These are phyloP conservation scores for Polydrusus pterygomalis DNA, from an alignment of 2,888 invertebrate species.

Conservation along the genomic window DNA sequence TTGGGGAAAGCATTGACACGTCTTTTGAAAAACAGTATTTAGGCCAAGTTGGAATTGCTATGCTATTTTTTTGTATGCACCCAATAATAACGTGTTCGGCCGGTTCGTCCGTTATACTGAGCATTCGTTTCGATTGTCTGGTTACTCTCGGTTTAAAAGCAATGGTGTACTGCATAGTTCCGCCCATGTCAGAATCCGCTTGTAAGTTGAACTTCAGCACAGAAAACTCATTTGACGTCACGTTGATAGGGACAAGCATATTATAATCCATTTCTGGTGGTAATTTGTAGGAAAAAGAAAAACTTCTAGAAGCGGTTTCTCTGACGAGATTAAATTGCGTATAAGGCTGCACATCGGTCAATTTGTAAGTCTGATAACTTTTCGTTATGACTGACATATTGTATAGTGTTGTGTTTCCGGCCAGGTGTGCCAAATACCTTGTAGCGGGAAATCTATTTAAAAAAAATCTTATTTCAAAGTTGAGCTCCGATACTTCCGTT, in stretches of 20 bases:
- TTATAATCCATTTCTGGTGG: conserved; percentile 76
- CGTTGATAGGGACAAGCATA: conserved; percentile 79
- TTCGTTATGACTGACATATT: conserved; percentile 49
- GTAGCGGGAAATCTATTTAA: conserved; percentile 35
- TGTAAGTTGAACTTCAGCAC: conserved; percentile 82
- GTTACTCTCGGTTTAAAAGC: conserved; percentile 79
- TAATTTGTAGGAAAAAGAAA: conserved; percentile 84
- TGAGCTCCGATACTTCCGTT: conserved; percentile 33
- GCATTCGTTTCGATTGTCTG: conserved; percentile 55
- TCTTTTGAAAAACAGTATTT: conserved; percentile 75
- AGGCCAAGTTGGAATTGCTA: conserved; percentile 78
- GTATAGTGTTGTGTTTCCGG: conserved; percentile 41
- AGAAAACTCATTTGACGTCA: conserved; percentile 79
- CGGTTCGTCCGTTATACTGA: conserved; percentile 60
- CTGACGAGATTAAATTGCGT: conserved; percentile 71
- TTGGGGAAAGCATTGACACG: conserved; percentile 74
- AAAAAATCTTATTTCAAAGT: conserved; percentile 54
- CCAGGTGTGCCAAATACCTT: conserved; percentile 24
- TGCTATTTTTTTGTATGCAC: conserved; percentile 77
- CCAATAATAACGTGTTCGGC: conserved; percentile 75
- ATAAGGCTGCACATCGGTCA: conserved; percentile 62
- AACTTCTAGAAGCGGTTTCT: conserved; percentile 83
- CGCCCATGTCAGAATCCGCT: conserved; percentile 85
- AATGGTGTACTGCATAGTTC: conserved; percentile 83
- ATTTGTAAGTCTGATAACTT: conserved; percentile 52